Evolutionary conservation across 92 coral and sea anemone genomes (phyloP).

Genomic region (Epizoanthus rinbou): DNA sequence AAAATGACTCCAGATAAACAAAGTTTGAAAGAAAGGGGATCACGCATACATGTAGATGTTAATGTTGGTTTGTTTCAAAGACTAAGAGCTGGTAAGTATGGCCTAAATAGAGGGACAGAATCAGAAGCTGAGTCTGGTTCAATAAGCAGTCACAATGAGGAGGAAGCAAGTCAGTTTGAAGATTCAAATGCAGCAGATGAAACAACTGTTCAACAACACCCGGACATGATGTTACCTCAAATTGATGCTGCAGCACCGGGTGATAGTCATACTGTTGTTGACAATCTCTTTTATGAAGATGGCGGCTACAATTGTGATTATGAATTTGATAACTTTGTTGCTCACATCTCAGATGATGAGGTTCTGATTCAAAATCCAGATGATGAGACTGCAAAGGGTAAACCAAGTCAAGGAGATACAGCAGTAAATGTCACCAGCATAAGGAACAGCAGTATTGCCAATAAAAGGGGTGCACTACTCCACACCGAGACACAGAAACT

Average conservation of each 20-base stretch:
- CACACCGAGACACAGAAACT: not conserved
- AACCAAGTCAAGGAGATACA: conserved; percentile 24
- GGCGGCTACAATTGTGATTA: conserved; percentile 93
- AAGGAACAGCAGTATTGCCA: not conserved
- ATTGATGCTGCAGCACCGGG: not conserved
- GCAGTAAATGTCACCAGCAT: not conserved
- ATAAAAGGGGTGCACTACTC: not conserved
- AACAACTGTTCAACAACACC: not conserved
- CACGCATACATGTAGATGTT: conserved; percentile 2
- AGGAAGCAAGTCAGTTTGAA: not conserved
- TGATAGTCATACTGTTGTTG: conserved; percentile 29
- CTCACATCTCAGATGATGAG: conserved; percentile 5
- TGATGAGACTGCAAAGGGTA: conserved; percentile 35
- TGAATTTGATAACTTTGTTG: conserved; percentile 54
- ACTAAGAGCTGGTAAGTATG: conserved; percentile 46
- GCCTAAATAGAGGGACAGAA: conserved; percentile 7
- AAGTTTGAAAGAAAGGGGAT: not conserved
- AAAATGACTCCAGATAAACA: not conserved
- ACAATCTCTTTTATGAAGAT: conserved; percentile 75
- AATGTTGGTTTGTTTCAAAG: conserved; percentile 50
- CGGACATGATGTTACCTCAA: not conserved
- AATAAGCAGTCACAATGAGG: conserved; percentile 20
- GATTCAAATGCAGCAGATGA: not conserved
- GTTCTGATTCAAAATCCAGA: conserved; percentile 4
- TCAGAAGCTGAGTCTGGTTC: conserved; percentile 43